Evolutionary conservation across 1,140 invertebrate species (phyloP).

Genomic region (Medauroidea extradentata): DNA sequence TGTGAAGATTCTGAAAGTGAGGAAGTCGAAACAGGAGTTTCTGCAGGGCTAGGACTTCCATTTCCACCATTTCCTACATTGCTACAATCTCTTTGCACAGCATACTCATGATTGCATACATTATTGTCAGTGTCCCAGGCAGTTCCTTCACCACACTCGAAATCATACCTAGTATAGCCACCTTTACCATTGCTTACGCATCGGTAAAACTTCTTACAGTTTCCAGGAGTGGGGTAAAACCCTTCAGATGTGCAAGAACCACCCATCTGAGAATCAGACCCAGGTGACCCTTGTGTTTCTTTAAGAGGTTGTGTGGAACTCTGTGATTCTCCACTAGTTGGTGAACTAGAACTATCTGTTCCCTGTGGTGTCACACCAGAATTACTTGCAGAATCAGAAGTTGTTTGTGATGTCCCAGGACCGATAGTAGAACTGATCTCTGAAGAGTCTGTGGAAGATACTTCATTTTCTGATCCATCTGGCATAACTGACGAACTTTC

Average conservation of each 20-base stretch:
- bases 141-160: constrained; percentile 59
- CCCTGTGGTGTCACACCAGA: too few relatives aligned
- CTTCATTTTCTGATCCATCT: too few relatives aligned
- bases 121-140: constrained; percentile 57
- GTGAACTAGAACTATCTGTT: too few relatives aligned
- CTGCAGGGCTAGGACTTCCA: not conserved
- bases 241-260: constrained; percentile 27
- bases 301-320: not conserved
- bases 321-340: too few relatives aligned
- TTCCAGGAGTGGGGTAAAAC: constrained; percentile 47
- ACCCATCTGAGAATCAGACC: not conserved
- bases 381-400: too few relatives aligned
- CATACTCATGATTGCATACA: constrained; percentile 56
- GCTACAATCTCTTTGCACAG: constrained; percentile 16
- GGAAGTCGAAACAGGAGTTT: too few relatives aligned
- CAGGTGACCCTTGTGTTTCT: not conserved
- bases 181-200: constrained; percentile 57
- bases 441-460: too few relatives aligned
- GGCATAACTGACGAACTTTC: too few relatives aligned
- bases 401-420: too few relatives aligned
- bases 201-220: constrained; percentile 64
- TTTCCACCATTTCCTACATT: not conserved
- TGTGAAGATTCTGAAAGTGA: too few relatives aligned
- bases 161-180: constrained; percentile 54
- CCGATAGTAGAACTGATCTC: too few relatives aligned